A percentile compares a stretch with the other conserved stretches of the same genome.
Conservation (phyloP, 2,113 vertebrate genomes). For the Nestor notabilis region DNA sequence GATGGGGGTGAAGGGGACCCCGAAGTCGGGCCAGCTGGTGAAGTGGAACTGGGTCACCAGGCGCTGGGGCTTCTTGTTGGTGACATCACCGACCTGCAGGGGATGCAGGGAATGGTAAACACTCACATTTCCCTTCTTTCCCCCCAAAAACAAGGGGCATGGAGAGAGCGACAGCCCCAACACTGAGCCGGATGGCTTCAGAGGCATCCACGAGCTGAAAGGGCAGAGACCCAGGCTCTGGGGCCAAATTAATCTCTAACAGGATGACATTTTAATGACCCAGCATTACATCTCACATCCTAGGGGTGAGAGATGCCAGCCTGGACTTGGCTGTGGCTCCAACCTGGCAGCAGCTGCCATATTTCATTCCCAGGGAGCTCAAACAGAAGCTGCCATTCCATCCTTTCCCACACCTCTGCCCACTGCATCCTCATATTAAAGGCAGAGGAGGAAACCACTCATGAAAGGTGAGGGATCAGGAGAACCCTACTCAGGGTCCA, state of each 20-base stretch:
- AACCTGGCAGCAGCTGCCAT: background rate
- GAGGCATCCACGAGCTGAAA: background rate
- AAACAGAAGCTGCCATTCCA: background rate
- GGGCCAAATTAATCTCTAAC: background rate
- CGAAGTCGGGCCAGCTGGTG: constrained; percentile 98
- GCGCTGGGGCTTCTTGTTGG: constrained; percentile 95
- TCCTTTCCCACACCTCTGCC: background rate
- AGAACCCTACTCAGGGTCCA: background rate
- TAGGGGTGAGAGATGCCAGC: background rate
- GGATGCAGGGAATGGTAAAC: background rate
- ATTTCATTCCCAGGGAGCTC: background rate
- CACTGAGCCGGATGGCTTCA: background rate
- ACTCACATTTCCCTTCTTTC: background rate
- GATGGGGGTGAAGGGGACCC: constrained; percentile 96
- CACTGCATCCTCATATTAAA: background rate
- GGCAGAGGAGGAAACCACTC: background rate
- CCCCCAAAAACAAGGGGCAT: background rate
- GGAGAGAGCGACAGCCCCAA: background rate
- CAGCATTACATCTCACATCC: background rate
- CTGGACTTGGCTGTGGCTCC: background rate
- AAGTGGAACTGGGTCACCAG: constrained; percentile 98
- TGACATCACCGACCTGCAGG: constrained; percentile 90
- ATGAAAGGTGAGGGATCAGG: background rate
- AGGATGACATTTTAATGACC: background rate
- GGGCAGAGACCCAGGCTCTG: accelerated